Base-by-base conservation (phyloP, 2,888 invertebrate species). In the Crioceris asparagi region DNA sequence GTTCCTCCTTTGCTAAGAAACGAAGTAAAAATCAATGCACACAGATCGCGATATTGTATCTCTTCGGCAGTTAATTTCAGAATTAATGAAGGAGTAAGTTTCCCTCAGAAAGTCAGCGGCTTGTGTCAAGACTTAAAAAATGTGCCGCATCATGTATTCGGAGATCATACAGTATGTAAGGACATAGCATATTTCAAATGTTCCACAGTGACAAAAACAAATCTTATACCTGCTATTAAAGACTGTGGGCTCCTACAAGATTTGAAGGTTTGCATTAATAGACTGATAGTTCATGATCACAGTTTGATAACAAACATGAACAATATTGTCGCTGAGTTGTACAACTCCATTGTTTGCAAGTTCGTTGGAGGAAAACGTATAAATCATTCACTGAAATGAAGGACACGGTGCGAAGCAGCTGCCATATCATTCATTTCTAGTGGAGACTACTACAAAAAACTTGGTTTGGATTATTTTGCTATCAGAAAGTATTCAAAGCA, bases 311-410 rank as follows among this genome's bases (percentile, higher is more conserved):
- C 8, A 7, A 21, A 42, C 29, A 47, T 53, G 4, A 43, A 50
- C 32, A 57, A 44, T 7, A 56, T 55, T 40, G 15, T 30, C 3
- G 54, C 53, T 4, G 55, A 57, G 44, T 36, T 44, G 8, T 56
- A 50, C 21, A 54, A 57, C 35, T 46, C 43, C 7, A 43, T 50
- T 2, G 47, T 57, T 4, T 50, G 54, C 2, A 55, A 57, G 43
- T 51, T 50, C 37, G 42, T 51, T 5, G 56, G 56, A 2, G 58
- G 57, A 4, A 59, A 58, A 48, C 35, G 54, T 38, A 27, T 27
- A 4, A 27, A 27, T 3, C 15, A 6, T 27, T 27, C 27, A 2
- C 3, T 27, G 2, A 5, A 12, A 27, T 12, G 52, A 14, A 49
- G 52, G 45, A 47, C 41, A 5, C 44, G 56, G 34, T 55, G 52